Conservation (phyloP, 2,888 invertebrate species). For the Villa cingulata region DNA sequence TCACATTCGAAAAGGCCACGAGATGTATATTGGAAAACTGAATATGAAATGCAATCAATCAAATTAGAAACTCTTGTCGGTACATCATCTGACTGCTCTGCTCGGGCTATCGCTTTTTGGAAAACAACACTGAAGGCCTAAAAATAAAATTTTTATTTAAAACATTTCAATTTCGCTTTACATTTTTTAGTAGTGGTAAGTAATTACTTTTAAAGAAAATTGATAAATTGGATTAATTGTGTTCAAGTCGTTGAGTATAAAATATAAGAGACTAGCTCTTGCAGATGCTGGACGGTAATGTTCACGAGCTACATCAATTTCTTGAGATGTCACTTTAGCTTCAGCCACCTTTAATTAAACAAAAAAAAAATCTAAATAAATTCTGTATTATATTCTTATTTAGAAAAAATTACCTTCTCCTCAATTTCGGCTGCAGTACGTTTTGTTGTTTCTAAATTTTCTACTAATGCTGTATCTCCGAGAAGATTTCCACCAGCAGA, state of each 20-base stretch:
- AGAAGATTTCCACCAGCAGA: slow-evolving; percentile 88
- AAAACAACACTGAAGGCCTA: slow-evolving; percentile 96
- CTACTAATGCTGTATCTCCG: slow-evolving; percentile 87
- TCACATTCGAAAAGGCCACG: slow-evolving; percentile 92
- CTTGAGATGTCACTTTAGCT: slow-evolving; percentile 78
- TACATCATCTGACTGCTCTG: slow-evolving; percentile 70
- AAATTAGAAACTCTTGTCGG: slow-evolving; percentile 68
- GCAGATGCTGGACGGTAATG: slow-evolving; percentile 66
- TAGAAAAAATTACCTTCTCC: slow-evolving; percentile 46
- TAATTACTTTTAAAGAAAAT: slow-evolving; percentile 75
- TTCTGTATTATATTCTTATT: background rate
- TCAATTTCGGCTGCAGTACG: slow-evolving; percentile 93
- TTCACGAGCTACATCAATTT: slow-evolving; percentile 89
- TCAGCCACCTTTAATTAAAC: slow-evolving; percentile 49
- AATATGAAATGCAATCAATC: slow-evolving; percentile 88
- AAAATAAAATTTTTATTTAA: background rate
- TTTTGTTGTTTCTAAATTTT: slow-evolving; percentile 92
- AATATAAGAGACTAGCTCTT: slow-evolving; percentile 84
- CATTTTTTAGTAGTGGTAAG: background rate
- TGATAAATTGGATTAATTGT: slow-evolving; percentile 96
- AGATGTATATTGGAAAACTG: slow-evolving; percentile 88
- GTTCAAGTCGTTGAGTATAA: slow-evolving; percentile 87
- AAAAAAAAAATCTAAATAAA: background rate
- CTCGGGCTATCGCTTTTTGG: slow-evolving; percentile 85
- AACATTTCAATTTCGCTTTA: background rate